These are phyloP conservation scores for Ianthella basta DNA, from an alignment of 37 sponge, comb jelly and placozoan genomes.

Conservation along the genomic window DNA sequence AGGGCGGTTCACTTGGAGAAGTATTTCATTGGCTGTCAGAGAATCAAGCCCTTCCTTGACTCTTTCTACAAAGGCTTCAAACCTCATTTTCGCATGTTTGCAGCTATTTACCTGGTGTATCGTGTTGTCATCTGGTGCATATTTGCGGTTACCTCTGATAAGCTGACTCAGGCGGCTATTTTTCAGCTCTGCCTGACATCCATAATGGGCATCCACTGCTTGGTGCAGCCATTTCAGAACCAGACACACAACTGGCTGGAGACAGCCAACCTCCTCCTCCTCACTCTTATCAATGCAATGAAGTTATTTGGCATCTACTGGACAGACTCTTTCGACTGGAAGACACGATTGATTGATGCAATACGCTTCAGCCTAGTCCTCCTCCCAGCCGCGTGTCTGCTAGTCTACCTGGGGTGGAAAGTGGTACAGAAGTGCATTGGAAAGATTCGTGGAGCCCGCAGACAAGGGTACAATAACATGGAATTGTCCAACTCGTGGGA, in stretches of 20 bases:
- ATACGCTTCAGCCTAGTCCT: no score
- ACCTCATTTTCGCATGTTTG: neutral
- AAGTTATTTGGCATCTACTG: neutral
- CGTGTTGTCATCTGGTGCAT: neutral
- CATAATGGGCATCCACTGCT: neutral
- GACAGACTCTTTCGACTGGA: no score
- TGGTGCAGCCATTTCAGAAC: constrained; percentile 8
- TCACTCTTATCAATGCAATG: constrained; percentile 3
- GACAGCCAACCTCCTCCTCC: constrained; percentile 1
- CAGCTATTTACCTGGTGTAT: constrained; percentile 15
- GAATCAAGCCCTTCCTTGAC: neutral
- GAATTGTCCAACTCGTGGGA: no score
- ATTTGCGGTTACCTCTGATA: neutral
- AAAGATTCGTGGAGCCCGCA: no score
- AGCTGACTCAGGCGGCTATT: neutral
- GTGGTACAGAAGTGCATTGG: no score
- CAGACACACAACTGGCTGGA: neutral
- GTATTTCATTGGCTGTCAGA: neutral
- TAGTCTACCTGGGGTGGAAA: no score
- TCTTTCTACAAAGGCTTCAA: constrained; percentile 23
- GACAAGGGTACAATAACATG: no score
- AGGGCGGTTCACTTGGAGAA: neutral
- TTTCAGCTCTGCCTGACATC: neutral
- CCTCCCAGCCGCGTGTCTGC: no score
- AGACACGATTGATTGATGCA: no score